phyloP scores from a whole-genome alignment of 2,797 vertebrate genomes.

The Pagetopsis macropterus region DNA sequence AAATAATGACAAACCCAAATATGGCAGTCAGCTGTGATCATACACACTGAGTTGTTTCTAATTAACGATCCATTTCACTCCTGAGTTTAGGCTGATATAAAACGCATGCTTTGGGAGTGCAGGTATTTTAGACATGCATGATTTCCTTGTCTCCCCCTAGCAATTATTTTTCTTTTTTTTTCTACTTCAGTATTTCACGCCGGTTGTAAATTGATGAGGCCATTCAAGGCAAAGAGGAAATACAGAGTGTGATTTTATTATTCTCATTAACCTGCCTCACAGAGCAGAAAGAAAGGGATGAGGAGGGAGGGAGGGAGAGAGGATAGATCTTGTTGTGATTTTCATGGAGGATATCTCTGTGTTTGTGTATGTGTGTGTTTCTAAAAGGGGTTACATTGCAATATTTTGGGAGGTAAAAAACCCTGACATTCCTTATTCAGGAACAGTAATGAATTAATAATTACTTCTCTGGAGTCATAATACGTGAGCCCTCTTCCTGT shows the following conservation, averaged over 20 bases:
- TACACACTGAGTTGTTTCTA: slow-evolving; percentile 79
- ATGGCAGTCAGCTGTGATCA: slow-evolving; percentile 61
- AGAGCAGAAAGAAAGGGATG: slow-evolving; percentile 76
- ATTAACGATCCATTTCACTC: slow-evolving; percentile 70
- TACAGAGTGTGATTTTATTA: slow-evolving; percentile 97
- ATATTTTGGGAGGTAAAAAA: slow-evolving; percentile 77
- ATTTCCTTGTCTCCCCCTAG: slow-evolving; percentile 49
- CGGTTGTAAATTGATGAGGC: slow-evolving; percentile 87
- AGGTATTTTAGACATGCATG: slow-evolving; percentile 85
- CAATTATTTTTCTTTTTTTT: slow-evolving; percentile 16
- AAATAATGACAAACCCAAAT: slow-evolving; percentile 62
- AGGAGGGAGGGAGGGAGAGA: slow-evolving; percentile 41
- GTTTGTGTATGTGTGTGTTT: slow-evolving; percentile 30
- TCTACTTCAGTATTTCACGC: slow-evolving; percentile 68
- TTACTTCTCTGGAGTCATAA: slow-evolving; percentile 67
- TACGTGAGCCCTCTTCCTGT: slow-evolving; percentile 49
- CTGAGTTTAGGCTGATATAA: slow-evolving; percentile 70
- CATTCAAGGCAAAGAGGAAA: slow-evolving; percentile 85
- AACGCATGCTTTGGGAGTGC: slow-evolving; percentile 74
- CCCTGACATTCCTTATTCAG: slow-evolving; percentile 79
- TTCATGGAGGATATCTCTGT: slow-evolving; percentile 23
- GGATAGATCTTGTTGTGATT: slow-evolving; percentile 61
- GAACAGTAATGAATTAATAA: slow-evolving; percentile 79
- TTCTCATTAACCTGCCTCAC: slow-evolving; percentile 84
- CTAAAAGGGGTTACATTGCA: slow-evolving; percentile 65